Conservation (phyloP, 2,797 vertebrate genomes). For the Myotis findleyi region DNA sequence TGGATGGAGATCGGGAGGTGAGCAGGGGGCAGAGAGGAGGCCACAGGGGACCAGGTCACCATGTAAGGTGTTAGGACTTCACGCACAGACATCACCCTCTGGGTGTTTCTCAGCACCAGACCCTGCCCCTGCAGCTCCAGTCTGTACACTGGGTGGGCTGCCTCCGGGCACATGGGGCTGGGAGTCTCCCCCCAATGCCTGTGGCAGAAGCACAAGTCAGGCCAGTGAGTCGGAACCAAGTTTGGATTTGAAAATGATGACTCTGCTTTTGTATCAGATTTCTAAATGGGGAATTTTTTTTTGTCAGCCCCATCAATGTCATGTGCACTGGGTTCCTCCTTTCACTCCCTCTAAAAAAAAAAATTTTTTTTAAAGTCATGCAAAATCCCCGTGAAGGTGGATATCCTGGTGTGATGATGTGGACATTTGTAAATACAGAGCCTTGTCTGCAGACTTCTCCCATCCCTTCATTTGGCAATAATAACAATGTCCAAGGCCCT, state of each 20-base stretch:
- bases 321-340: conserved; percentile 64
- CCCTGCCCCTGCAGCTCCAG: background rate
- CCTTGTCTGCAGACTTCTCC: background rate
- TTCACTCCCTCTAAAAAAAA: background rate
- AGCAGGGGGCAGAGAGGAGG: no score
- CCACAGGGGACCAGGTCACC: background rate
- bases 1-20: background rate
- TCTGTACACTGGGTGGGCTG: background rate
- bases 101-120: background rate
- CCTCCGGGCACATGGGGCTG: background rate
- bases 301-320: conserved; percentile 13
- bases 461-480: background rate
- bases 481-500: background rate
- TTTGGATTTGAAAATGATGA: conserved; percentile 62
- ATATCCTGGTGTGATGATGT: background rate
- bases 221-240: background rate
- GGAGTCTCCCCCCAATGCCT: background rate
- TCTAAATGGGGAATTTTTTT: conserved; percentile 65
- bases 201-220: background rate
- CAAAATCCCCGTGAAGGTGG: background rate
- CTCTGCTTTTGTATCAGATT: conserved; percentile 50
- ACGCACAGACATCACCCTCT: fast-evolving
- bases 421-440: background rate
- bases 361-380: background rate
- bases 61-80: background rate